Evolutionary conservation across 2,888 invertebrate species (phyloP), one percentile per base, ranked within the genome.

Genomic region (Amphipyra berbera): DNA sequence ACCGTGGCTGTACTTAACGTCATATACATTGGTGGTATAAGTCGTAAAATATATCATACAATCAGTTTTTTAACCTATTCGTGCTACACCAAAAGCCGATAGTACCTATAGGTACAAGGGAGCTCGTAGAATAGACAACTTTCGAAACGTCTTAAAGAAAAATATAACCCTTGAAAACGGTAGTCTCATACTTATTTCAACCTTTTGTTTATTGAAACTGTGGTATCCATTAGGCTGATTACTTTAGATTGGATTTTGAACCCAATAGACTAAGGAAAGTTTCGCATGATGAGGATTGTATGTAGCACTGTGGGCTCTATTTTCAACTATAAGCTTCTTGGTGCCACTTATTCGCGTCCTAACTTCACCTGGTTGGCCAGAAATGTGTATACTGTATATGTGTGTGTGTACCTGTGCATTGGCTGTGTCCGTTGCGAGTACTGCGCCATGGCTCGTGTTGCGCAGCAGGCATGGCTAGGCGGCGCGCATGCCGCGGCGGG

Each of bases 371-470:
- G 48, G 5, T 2, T 33, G 8, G 2, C 2, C 10, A 6, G 35
- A 14, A 10, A 7, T 13, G 13, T 53, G 30, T 33, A 21, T 21
- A 21, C 21, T 21, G 52, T 14, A 40, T 30, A 15, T 69, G 2
- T 14, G 64, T 7, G 3, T 30, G 61, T 73, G 65, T 82, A 95
- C 95, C 95, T 95, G 94, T 95, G 95, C 94, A 95, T 95, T 88
- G 95, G 94, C 94, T 94, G 95, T 87, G 95, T 87, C 90, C 95
- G 87, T 88, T 95, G 95, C 81, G 95, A 90, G 86, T 95, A 95
- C 90, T 95, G 95, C 89, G 95, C 95, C 95, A 95, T 95, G 85
- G 83, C 83, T 78, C 74, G 73, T 79, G 81, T 64, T 77, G 85
- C 85, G 85, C 90, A 85, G 89, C 89, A 84, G 87, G 90, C 95